Evolutionary conservation across 2,113 vertebrate species (phyloP), one percentile per base, ranked within the genome.

Genomic region (Dryoscopus gambensis): DNA sequence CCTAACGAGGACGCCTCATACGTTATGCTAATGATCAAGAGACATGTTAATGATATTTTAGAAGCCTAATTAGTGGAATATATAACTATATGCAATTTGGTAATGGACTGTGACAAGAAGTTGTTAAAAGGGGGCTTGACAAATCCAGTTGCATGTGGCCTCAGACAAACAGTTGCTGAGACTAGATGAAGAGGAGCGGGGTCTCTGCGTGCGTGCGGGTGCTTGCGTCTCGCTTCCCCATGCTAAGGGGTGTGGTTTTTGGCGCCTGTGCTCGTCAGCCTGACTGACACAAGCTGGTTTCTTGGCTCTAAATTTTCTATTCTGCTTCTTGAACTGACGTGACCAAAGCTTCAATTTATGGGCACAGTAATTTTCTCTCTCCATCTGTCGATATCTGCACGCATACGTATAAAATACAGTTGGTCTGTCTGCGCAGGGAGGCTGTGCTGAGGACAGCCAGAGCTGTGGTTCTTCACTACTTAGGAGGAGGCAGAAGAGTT

Each of bases 11-110:
- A 99, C 97, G 98, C 98, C 99, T 99, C 99, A 99, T 98, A 99
- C 98, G 98, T 99, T 99, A 99, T 99, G 99, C 99, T 99, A 99
- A 99, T 99, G 99, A 99, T 99, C 99, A 99, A 98, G 99, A 99
- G 99, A 99, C 98, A 98, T 99, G 99, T 99, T 99, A 99, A 99
- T 99, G 99, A 99, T 99, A 99, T 99, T 98, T 99, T 99, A 99
- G 98, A 99, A 98, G 99, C 99, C 99, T 99, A 99, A 99, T 99
- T 99, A 99, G 98, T 99, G 98, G 98, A 99, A 99, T 99, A 98
- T 98, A 98, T 99, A 99, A 98, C 98, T 99, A 98, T 98, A 98
- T 98, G 99, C 98, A 98, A 98, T 99, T 99, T 99, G 98, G 98
- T 99, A 99, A 99, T 99, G 99, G 99, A 98, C 98, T 98, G 98